phyloP scores from a whole-genome alignment of 2,797 vertebrate species.

The Myotis vivesi region DNA sequence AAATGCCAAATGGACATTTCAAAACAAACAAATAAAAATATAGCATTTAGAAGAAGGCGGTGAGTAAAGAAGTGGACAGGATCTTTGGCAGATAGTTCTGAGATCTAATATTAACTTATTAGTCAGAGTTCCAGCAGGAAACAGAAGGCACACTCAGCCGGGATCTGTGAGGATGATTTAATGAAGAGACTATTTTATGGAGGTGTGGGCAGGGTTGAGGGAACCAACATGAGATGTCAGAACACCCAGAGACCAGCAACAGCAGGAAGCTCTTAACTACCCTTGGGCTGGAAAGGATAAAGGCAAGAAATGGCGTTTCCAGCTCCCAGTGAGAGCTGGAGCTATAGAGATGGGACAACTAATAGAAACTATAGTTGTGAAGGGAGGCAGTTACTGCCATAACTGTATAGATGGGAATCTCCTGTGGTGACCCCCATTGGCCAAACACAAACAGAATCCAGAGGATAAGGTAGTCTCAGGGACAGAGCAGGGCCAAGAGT shows the following conservation, averaged over 20 bases:
- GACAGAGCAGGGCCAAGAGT: not conserved
- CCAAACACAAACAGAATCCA: constrained; percentile 9
- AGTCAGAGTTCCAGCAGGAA: constrained; percentile 17
- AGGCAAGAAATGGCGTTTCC: not conserved
- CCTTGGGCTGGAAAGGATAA: not conserved
- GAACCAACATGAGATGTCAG: not conserved
- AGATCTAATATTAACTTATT: constrained; percentile 42
- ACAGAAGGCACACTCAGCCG: not conserved
- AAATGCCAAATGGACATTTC: constrained; percentile 17
- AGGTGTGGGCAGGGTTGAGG: not conserved
- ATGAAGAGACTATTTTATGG: not conserved
- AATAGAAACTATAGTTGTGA: not conserved
- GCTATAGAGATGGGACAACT: not conserved
- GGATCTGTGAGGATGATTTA: not conserved
- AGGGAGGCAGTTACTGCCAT: not conserved
- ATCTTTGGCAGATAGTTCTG: constrained; percentile 17
- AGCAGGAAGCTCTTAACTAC: not conserved
- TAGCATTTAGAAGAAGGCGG: constrained; percentile 36
- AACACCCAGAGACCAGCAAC: not conserved
- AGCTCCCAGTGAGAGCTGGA: not conserved
- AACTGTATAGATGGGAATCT: not conserved
- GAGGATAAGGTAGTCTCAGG: not conserved
- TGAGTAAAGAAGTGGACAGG: not conserved
- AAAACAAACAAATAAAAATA: constrained; percentile 52
- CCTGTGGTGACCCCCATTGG: not conserved